Base-by-base conservation (phyloP, 2,888 invertebrate species). In the Pomacea canaliculata region DNA sequence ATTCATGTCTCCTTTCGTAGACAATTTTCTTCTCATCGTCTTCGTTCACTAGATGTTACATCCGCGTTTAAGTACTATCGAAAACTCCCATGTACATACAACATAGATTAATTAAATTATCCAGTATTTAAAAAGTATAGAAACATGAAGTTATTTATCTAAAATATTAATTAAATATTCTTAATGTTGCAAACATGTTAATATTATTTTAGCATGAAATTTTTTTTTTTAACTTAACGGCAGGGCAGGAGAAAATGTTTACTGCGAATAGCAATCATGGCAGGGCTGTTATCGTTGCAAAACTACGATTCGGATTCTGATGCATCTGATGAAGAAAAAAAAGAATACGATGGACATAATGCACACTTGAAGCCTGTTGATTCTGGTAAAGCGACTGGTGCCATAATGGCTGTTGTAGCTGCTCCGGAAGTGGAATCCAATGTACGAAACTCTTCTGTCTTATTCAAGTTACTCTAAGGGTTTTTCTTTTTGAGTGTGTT, bases 371-470 rank as follows among this genome's bases (percentile, higher is more conserved):
- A 86, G 70, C 87, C 88, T 13, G 70, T 86, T 68, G 83, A 83
- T 66, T 80, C 80, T 59, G 77, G 81, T 51, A 84, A 82, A 18
- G 37, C 5, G 5, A 81, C 84, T 16, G 74, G 85, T 66, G 80
- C 84, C 1, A 56, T 13, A 16, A 56, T 56, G 51, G 79, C 83
- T 23, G 77, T 80, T 12, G 82, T 95, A 90, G 94, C 96, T 51
- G 95, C 97, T 0, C 97, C 97, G 0, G 92, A 94, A 67, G 96
- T 97, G 7, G 93, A 96, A 82, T 95, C 96, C 1, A 94, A 94
- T 82, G 95, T 89, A 81, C 76, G 77, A 49, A 23, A n/a, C 51
- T 37, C 27, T 78, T 7, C 27, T 23, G 60, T 49, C 51, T 77
- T 27, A 72, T n/a, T 85, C 83, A 13, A 37, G 5, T 37, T 37